Conservation (phyloP, 1,140 invertebrate species). For the Euwallacea fornicatus region DNA sequence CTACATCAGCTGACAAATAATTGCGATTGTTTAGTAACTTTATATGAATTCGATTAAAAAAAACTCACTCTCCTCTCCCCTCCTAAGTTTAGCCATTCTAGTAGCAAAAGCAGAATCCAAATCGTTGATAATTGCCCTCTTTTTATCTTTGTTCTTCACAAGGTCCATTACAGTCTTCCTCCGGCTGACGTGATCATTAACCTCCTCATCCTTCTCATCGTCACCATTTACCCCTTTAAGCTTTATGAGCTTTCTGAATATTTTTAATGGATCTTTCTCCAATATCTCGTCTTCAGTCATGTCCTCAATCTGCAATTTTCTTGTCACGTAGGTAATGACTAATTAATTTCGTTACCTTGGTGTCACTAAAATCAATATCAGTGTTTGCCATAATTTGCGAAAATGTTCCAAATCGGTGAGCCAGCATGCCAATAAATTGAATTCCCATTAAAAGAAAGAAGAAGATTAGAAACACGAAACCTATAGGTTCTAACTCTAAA, state of each 20-base stretch:
- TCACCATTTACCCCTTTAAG: slow-evolving; percentile 54
- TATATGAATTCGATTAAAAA: neutral
- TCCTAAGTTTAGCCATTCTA: slow-evolving; percentile 24
- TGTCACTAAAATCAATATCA: slow-evolving; percentile 56
- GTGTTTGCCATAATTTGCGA: slow-evolving; percentile 82
- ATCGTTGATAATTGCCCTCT: slow-evolving; percentile 32
- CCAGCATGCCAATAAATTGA: slow-evolving; percentile 82
- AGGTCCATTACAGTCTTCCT: slow-evolving; percentile 40
- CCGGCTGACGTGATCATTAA: slow-evolving; percentile 38
- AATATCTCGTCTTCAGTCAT: slow-evolving; percentile 39
- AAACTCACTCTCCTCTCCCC: slow-evolving; percentile 2
- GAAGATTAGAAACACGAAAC: slow-evolving; percentile 73
- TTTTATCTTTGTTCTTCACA: slow-evolving; percentile 35
- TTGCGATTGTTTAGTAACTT: neutral
- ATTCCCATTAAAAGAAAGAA: slow-evolving; percentile 72
- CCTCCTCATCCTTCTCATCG: slow-evolving; percentile 48
- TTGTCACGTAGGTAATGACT: slow-evolving; percentile 2
- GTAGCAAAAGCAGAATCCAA: slow-evolving; percentile 33
- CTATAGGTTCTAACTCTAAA: slow-evolving; percentile 74
- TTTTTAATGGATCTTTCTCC: slow-evolving; percentile 38
- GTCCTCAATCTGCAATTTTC: slow-evolving; percentile 31
- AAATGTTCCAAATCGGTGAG: slow-evolving; percentile 82
- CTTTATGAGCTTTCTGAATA: slow-evolving; percentile 41
- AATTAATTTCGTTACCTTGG: slow-evolving; percentile 40
- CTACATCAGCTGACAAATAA: slow-evolving; percentile 17